These are phyloP conservation scores for Lissonota sp. DNA, from an alignment of 2,888 invertebrate species.

Conservation along the genomic window DNA sequence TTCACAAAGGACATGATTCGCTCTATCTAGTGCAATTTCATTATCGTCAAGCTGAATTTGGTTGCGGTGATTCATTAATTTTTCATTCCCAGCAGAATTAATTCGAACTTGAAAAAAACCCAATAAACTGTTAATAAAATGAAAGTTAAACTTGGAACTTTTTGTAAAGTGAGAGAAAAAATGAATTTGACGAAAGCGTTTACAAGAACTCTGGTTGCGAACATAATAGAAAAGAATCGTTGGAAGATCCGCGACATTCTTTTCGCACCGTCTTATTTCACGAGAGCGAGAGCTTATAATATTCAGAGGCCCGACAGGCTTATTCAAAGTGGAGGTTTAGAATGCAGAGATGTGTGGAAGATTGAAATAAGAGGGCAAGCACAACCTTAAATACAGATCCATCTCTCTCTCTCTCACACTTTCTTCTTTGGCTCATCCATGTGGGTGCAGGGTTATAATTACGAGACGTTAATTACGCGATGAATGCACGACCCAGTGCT, in stretches of 20 bases:
- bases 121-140: conserved; percentile 13
- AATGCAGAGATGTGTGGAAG: conserved; percentile 32
- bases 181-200: conserved; percentile 62
- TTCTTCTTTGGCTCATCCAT: conserved; percentile 60
- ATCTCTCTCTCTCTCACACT: conserved; percentile 29
- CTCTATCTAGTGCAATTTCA: no score
- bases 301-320: conserved; percentile 66
- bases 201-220: conserved; percentile 63
- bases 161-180: not conserved
- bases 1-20: no score
- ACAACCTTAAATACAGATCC: conserved; percentile 25
- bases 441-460: conserved; percentile 74
- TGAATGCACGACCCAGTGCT: conserved; percentile 69
- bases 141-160: not conserved
- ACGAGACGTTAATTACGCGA: conserved; percentile 79
- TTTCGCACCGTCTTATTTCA: conserved; percentile 71
- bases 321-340: conserved; percentile 35
- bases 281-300: conserved; percentile 75
- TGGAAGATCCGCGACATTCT: conserved; percentile 46
- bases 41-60: no score
- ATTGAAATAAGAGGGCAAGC: conserved; percentile 44
- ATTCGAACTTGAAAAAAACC: not conserved
- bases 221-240: conserved; percentile 15
- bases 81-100: no score
- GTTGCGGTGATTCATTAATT: no score